phyloP scores from a whole-genome alignment of 2,113 vertebrate genomes.

The Lonchura striata region DNA sequence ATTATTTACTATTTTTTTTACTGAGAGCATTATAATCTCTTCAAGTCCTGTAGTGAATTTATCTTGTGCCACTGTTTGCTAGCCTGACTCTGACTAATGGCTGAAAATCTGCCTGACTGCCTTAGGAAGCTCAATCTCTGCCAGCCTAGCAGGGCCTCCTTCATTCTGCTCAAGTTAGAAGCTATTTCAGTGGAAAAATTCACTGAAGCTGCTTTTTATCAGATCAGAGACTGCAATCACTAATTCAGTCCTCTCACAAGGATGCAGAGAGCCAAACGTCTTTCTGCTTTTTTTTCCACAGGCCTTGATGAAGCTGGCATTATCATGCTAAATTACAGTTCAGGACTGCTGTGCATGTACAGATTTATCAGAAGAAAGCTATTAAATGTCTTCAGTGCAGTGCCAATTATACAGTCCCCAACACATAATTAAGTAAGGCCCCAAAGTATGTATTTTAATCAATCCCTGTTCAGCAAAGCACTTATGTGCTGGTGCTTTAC shows the following conservation, averaged over 20 bases:
- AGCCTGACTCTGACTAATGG: background rate
- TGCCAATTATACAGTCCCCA: background rate
- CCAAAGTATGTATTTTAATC: constrained; percentile 45
- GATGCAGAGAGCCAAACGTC: background rate
- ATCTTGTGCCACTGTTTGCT: background rate
- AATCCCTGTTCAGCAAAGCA: constrained; percentile 18
- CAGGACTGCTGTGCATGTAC: background rate
- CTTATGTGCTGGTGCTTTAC: background rate
- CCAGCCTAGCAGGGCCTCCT: background rate
- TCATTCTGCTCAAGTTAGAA: background rate
- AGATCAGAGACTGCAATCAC: background rate
- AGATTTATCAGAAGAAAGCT: constrained; percentile 9
- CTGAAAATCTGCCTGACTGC: background rate
- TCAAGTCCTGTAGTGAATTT: background rate
- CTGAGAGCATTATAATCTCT: background rate
- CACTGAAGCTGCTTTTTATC: background rate
- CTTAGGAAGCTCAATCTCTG: background rate
- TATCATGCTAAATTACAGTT: constrained; percentile 7
- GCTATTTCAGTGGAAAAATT: background rate
- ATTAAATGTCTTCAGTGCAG: background rate
- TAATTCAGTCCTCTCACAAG: background rate
- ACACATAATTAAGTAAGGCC: constrained; percentile 46
- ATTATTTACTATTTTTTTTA: background rate
- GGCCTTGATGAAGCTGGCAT: background rate
- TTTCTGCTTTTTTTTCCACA: background rate